These are phyloP conservation scores for Pygoscelis adeliae DNA, from an alignment of 2,113 vertebrate genomes.

Conservation along the genomic window DNA sequence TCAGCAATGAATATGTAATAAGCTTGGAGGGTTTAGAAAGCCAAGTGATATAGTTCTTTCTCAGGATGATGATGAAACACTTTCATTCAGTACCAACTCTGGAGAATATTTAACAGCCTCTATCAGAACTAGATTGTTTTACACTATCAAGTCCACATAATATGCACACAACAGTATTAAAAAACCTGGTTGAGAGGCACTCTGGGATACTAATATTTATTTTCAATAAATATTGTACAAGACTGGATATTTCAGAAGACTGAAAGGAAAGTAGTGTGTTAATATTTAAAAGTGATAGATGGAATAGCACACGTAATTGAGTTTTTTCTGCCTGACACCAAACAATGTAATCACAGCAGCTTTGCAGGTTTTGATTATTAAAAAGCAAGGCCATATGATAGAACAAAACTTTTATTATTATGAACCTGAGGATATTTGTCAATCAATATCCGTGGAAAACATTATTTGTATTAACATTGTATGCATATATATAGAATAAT, in stretches of 20 bases:
- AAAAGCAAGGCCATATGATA: not conserved
- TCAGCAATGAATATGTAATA: not conserved
- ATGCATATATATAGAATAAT: not conserved
- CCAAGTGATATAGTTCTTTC: not conserved
- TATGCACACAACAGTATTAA: not conserved
- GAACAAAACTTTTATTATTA: not conserved
- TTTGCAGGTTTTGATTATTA: not conserved
- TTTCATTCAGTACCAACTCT: not conserved
- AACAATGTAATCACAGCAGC: not conserved
- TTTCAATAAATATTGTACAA: not conserved
- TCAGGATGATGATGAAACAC: not conserved
- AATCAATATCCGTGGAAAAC: not conserved
- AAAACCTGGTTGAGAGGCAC: not conserved
- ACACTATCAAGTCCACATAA: not conserved
- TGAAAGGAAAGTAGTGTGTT: not conserved
- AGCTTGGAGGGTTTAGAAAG: not conserved
- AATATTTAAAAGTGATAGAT: not conserved
- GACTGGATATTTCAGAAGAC: not conserved
- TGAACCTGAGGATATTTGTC: not conserved
- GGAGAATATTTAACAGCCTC: not conserved
- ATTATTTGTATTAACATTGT: not conserved
- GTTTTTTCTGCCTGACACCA: not conserved
- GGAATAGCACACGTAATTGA: not conserved
- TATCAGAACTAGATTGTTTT: not conserved
- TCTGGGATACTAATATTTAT: not conserved